A percentile compares a stretch with the other conserved stretches of the same genome.
Conservation (phyloP, 2,888 invertebrate species). For the Troides helena region DNA sequence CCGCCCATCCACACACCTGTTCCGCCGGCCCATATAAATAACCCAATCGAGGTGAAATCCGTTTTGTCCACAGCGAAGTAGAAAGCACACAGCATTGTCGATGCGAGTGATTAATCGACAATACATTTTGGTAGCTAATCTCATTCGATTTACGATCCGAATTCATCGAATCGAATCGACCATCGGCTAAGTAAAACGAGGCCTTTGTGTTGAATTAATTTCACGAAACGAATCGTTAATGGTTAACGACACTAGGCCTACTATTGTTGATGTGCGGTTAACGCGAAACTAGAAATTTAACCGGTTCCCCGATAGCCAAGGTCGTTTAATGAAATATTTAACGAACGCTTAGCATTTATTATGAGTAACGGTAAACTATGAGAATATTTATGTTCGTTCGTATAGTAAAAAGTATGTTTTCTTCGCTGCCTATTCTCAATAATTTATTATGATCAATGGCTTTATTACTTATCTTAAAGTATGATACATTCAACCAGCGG, state of each 20-base stretch:
- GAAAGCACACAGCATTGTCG: conserved; percentile 50
- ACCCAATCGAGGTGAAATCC: conserved; percentile 69
- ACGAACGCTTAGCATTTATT: conserved; percentile 20
- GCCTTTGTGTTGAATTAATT: conserved; percentile 34
- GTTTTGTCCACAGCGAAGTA: conserved; percentile 61
- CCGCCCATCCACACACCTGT: conserved; percentile 58
- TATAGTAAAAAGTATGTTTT: conserved; percentile 5
- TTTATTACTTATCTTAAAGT: too few species aligned
- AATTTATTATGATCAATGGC: too few species aligned
- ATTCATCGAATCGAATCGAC: conserved; percentile 50
- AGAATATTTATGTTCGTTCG: conserved; percentile 20
- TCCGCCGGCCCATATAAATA: conserved; percentile 62
- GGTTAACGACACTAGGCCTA: conserved; percentile 35
- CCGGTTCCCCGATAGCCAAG: conserved; percentile 27
- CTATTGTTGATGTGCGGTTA: conserved; percentile 40
- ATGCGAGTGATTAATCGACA: conserved; percentile 45
- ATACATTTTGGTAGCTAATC: conserved; percentile 53
- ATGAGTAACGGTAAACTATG: conserved; percentile 23
- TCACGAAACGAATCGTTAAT: conserved; percentile 31
- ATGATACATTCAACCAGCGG: too few species aligned
- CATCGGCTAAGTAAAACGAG: conserved; percentile 41
- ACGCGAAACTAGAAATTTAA: conserved; percentile 25
- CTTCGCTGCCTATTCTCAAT: conserved; percentile 9
- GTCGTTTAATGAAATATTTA: conserved; percentile 24
- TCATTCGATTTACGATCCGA: conserved; percentile 57